Conservation (phyloP, 2,888 invertebrate genomes). For the Lagria hirta region DNA sequence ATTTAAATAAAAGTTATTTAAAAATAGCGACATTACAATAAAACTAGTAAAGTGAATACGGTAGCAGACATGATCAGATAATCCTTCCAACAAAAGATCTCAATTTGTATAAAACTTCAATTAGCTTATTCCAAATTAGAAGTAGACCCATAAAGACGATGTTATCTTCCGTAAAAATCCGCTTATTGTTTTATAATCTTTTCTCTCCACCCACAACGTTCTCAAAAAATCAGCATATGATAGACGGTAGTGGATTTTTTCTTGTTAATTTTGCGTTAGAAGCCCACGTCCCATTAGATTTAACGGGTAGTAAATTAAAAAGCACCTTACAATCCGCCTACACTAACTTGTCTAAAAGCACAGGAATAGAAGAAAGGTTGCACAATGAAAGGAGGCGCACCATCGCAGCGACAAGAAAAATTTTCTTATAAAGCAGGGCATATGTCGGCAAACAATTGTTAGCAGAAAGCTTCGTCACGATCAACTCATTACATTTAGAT, state of each 20-base stretch:
- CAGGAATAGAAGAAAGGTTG: conserved; percentile 14
- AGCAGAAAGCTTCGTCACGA: conserved; percentile 47
- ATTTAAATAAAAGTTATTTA: no score
- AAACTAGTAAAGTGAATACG: no score
- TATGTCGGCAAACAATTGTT: conserved; percentile 34
- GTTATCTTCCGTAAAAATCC: no score
- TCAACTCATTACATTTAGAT: conserved; percentile 48
- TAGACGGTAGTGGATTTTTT: not conserved
- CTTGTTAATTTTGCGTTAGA: conserved; percentile 16
- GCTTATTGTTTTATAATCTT: no score
- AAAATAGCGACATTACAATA: no score
- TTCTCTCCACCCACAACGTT: no score
- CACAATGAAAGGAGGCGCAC: conserved; percentile 13
- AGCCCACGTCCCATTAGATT: conserved; percentile 21
- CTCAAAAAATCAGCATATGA: no score
- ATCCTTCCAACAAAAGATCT: no score
- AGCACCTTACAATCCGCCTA: conserved; percentile 15
- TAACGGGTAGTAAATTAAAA: conserved; percentile 19
- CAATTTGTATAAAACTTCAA: no score
- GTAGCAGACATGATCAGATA: no score
- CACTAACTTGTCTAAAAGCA: conserved; percentile 16
- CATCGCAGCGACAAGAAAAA: conserved; percentile 14
- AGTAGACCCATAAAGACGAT: no score
- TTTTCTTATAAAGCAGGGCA: conserved; percentile 20
- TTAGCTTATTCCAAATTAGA: no score